Evolutionary conservation across 2,113 vertebrate genomes (phyloP), one percentile per base, ranked within the genome.

Genomic region (Fregata magnificens): DNA sequence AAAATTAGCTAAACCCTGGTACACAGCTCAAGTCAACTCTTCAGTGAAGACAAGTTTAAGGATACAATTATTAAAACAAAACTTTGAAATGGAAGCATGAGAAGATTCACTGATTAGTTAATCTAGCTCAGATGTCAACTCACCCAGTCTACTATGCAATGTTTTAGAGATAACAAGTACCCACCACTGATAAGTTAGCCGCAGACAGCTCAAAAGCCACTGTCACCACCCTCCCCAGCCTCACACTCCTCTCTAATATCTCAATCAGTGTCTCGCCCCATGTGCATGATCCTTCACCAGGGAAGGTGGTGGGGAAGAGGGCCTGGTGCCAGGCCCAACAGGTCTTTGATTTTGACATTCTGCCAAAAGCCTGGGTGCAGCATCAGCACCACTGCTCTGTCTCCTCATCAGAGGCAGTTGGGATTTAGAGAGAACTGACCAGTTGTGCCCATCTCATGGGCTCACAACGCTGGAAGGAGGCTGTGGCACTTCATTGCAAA

Each of bases 211-310:
- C 16, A 24, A 79, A 87, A 90, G 50, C 25, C 55, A 55, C 32
- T 56, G 34, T 31, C 18, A 65, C 4, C 49, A 56, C 36, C 2
- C 9, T 32, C 38, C 22, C 28, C 31, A 44, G 73, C 21, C 55
- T 24, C n/a, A 7, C 18, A 42, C 4, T 63, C 22, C 50, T 38
- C n/a, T 71, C 26, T 16, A 9, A 61, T 44, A 55, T 91, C 36
- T 81, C 61, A 70, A 4, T 3, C 50, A n/a, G 20, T 18, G 28
- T 34, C 32, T 32, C 26, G 58, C 16, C 34, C 16, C 63, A 83
- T 0, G 8, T 0, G 2, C 14, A 20, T 2, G n/a, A 69, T 40
- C 53, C 40, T 83, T 38, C 45, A 65, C 4, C 49, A 61, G 44
- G 31, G n/a, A 83, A 52, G 16, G 34, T 25, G 40, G 50, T 19